Base-by-base conservation (phyloP, 2,113 vertebrate genomes). In the Potamarius usumacintae region DNA sequence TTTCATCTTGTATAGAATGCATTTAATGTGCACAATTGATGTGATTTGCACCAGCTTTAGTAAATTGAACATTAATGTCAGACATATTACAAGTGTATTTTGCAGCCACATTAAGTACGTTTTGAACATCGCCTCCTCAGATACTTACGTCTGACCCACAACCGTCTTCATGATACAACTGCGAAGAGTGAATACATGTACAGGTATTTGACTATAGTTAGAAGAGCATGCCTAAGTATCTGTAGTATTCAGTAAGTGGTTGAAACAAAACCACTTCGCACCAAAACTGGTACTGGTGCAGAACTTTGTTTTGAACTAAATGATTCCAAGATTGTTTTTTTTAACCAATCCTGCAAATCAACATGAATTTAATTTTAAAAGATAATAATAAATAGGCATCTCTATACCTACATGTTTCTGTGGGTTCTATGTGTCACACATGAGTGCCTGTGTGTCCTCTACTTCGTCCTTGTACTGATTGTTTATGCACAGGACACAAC, bases 401-500 rank as follows among this genome's bases (percentile, higher is more conserved):
- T 2, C 7, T 20, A 57, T 18, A 55, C 9, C 25, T 79, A 18
- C 15, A 79, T 60, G 60, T 55, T 76, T 71, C 20, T 74, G 11
- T 71, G 42, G 15, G 42, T 22, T 65, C 17, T 85, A 72, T 81
- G 77, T 71, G 34, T 77, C 52, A n/a, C 67, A 77, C 6, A 57
- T 52, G 14, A 83, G 34, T 20, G 69, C 50, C 62, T 58, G 74
- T n/a, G 27, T 77, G 91, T 89, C 91, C 88, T 88, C 65, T 86
- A 84, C 53, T 77, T 57, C 0, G 82, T 86, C 91, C 90, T 91
- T 90, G 80, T 58, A 57, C 88, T 88, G 86, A 87, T 89, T 87
- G 84, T 86, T 83, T 89, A 87, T 87, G 81, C 89, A 84, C 84
- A 48, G 55, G 83, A 88, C 88, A 42, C 84, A 17, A 82, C 34